Evolutionary conservation across 2,888 invertebrate genomes (phyloP), one percentile per base, ranked within the genome.

Genomic region (Shargacucullia verbasci): DNA sequence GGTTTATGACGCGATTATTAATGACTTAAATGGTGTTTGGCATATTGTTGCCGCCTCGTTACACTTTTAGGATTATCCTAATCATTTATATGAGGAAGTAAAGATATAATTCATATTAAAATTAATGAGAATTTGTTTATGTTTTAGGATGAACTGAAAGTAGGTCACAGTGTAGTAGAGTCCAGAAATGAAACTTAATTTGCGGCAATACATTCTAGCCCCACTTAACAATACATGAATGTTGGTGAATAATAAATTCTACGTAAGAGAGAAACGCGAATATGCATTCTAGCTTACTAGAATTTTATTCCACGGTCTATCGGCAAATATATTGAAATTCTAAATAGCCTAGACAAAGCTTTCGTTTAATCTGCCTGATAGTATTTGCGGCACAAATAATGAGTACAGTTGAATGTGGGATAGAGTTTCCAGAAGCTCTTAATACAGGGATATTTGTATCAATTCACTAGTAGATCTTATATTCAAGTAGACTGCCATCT

Each of bases 1-100:
- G 81, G 78, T 89, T 89, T 81, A 87, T 82, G 85, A 81, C 76
- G 68, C 69, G 77, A 81, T 85, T 87, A 85, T 86, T 86, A 86
- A 87, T 85, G 83, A 79, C 77, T 82, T 80, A 78, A 84, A 81
- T 81, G 83, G 72, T 78, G 74, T 83, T 84, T 78, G 81, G 67
- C 79, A 78, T 80, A 80, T 80, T 79, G 79, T 83, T 79, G 75
- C 68, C 73, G 67, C 59, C 47, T 72, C 63, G 55, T 53, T 70
- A 65, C 73, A 70, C 74, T 61, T 81, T 83, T 75, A 79, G 66
- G 73, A 71, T 76, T 72, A 76, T 76, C 59, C 47, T 60, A 25
- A 44, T 38, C 13, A 35, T 59, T 57, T 48, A 38, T 54, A 38
- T 48, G 49, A 46, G 29, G 11, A 20, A 20, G 50, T 56, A 29